A percentile compares a stretch with the other conserved stretches of the same genome.
phyloP scores from a whole-genome alignment of 2,888 invertebrate genomes.

The Chydorus sphaericus region DNA sequence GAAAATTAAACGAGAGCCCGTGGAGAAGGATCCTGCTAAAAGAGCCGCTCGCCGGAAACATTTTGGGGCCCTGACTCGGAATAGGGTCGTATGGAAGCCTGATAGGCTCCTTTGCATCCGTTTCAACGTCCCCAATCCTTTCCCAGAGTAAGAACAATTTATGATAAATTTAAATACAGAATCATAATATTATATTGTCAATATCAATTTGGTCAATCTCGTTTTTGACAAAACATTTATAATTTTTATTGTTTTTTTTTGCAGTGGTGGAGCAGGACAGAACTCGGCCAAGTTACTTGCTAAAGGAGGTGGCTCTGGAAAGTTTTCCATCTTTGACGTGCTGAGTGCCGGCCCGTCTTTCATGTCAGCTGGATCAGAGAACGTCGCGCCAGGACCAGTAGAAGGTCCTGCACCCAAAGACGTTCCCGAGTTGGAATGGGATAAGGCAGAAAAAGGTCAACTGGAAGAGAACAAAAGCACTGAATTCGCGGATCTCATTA shows the following conservation, averaged over 20 bases:
- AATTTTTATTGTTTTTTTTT: not conserved
- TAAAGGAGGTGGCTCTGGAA: slow-evolving; percentile 21
- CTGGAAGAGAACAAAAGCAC: slow-evolving; percentile 16
- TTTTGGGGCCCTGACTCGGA: slow-evolving; percentile 60
- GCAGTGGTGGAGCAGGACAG: slow-evolving; percentile 3
- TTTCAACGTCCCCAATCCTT: slow-evolving; percentile 85
- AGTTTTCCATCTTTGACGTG: slow-evolving; percentile 62
- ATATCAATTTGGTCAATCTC: too few relatives aligned
- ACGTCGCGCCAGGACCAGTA: not conserved
- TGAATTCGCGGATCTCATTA: slow-evolving; percentile 3
- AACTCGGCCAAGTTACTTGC: not conserved
- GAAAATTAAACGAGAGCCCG: not conserved
- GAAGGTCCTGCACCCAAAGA: not conserved
- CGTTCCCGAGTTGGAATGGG: not conserved
- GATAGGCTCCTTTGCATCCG: slow-evolving; percentile 67
- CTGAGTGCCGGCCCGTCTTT: slow-evolving; percentile 34
- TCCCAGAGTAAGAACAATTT: slow-evolving; percentile 37
- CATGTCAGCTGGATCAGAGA: not conserved
- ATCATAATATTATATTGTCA: not conserved
- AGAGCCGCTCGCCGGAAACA: slow-evolving; percentile 58
- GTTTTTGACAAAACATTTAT: not conserved
- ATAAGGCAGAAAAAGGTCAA: slow-evolving; percentile 14
- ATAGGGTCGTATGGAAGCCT: slow-evolving; percentile 62
- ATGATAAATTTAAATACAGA: not conserved
- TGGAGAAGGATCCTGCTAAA: slow-evolving; percentile 33